A percentile compares a stretch with the other conserved stretches of the same genome.
phyloP scores from a whole-genome alignment of 2,888 invertebrate species.

The Conops quadrifasciatus region DNA sequence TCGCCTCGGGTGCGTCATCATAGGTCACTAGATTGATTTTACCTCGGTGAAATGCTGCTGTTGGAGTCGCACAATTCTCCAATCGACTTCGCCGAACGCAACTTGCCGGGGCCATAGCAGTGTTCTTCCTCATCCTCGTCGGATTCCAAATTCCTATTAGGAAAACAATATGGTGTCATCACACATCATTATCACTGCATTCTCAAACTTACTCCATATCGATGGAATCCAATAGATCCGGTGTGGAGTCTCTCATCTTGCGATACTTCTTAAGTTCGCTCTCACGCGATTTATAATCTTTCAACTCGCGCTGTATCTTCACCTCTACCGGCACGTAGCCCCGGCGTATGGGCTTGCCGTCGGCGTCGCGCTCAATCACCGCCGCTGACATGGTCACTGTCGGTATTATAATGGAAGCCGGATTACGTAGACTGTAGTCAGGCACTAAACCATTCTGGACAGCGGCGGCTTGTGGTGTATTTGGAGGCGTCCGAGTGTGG shows the following conservation, averaged over 20 bases:
- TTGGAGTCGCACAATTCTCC: constrained; percentile 73
- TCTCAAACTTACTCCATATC: constrained; percentile 67
- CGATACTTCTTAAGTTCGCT: constrained; percentile 79
- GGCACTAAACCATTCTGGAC: constrained; percentile 51
- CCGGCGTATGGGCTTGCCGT: constrained; percentile 75
- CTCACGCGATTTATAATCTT: constrained; percentile 84
- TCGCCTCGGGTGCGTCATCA: too few species aligned
- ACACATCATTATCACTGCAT: background rate
- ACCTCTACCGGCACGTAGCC: constrained; percentile 87
- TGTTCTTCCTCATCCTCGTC: constrained; percentile 73
- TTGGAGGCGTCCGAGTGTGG: constrained; percentile 44
- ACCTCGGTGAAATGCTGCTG: constrained; percentile 53
- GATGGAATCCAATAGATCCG: constrained; percentile 71
- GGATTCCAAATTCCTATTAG: constrained; percentile 60
- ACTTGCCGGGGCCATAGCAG: constrained; percentile 70
- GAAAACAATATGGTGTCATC: background rate
- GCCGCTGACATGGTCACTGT: constrained; percentile 60
- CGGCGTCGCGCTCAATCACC: constrained; percentile 68
- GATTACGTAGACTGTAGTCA: constrained; percentile 33
- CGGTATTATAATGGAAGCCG: constrained; percentile 51
- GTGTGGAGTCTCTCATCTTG: constrained; percentile 71
- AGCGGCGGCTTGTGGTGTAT: constrained; percentile 40
- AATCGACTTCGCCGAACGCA: constrained; percentile 74
- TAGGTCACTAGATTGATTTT: constrained; percentile 26
- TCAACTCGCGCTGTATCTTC: constrained; percentile 85